Percentiles rank a stretch among this genome's conserved stretches.
Evolutionary conservation across 1,140 invertebrate species (phyloP).

Genomic region (Neelides sp.): DNA sequence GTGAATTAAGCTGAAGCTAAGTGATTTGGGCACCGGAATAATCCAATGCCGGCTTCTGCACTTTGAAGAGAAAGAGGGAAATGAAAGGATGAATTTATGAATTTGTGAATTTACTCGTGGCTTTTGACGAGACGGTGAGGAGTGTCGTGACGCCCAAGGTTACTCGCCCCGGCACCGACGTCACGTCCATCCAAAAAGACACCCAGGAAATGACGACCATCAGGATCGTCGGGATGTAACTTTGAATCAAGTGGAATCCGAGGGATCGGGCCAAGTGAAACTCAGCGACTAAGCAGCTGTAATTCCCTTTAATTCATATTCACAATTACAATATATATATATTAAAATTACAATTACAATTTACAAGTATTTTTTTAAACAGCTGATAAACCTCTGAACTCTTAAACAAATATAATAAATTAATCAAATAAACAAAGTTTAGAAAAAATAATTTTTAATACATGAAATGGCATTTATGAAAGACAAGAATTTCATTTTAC

Average conservation of each 20-base stretch:
- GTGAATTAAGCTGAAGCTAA: too few relatives aligned
- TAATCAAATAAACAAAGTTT: not conserved
- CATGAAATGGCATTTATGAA: not conserved
- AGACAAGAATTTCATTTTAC: not conserved
- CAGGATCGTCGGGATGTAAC: conserved; percentile 49
- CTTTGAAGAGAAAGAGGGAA: conserved; percentile 1
- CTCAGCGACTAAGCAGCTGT: conserved; percentile 45
- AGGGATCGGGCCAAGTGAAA: conserved; percentile 45
- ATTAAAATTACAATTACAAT: not conserved
- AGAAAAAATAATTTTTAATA: not conserved
- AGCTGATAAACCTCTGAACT: not conserved
- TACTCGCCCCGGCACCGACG: conserved; percentile 49
- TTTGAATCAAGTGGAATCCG: conserved; percentile 50
- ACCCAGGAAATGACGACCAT: conserved; percentile 57
- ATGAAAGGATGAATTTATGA: not conserved
- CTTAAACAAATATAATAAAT: not conserved
- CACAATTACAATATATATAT: not conserved
- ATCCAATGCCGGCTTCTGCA: too few relatives aligned
- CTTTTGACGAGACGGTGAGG: conserved; percentile 44
- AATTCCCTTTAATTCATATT: conserved; percentile 41
- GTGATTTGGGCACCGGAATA: too few relatives aligned
- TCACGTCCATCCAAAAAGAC: conserved; percentile 51
- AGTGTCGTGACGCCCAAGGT: conserved; percentile 50
- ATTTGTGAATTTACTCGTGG: conserved; percentile 35
- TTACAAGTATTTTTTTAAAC: not conserved